Base-by-base conservation (phyloP, 2,113 vertebrate genomes). In the Tretioscincus oriximinensis region DNA sequence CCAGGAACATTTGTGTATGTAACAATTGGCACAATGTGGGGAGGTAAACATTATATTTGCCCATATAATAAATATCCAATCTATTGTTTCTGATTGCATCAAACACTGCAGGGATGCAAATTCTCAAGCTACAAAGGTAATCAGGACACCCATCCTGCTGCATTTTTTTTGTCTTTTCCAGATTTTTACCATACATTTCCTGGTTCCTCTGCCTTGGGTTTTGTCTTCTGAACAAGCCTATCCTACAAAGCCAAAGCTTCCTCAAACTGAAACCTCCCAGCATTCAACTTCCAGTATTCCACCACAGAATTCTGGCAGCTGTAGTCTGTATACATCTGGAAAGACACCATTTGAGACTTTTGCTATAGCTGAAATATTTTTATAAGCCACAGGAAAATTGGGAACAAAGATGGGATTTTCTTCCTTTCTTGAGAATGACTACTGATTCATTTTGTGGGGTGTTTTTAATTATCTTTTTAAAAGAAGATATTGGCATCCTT, bases 371-470 rank as follows among this genome's bases (percentile, higher is more conserved):
- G 47, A 65, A 82, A 70, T 26, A 51, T 29, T 76, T 70, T 76
- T 68, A 67, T 69, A 60, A 60, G 67, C 54, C 14, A 69, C 64
- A 61, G 72, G 64, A 76, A 73, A 31, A 20, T 45, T 47, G 12
- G 6, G 26, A 7, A 60, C 14, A 58, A 60, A 45, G 14, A 10
- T 21, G 58, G 12, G 18, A 11, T 26, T 28, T 2, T 7, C 7
- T 29, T 31, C 49, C 21, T 29, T 16, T 71, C 29, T 66, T 45
- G 29, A 64, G 66, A 76, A 82, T 69, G 51, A 82, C 80, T 82
- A 82, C 80, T 82, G 73, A 82, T 49, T 82, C 73, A 82, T 82
- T 76, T 82, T 81, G 73, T 81, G 80, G 51, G 80, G 14, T 41
- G 35, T 41, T 41, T 69, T 76, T 76, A 69, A 65, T 76, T 70